These are phyloP conservation scores for Zelostemma sp. DNA, from an alignment of 1,140 invertebrate species.

Conservation along the genomic window DNA sequence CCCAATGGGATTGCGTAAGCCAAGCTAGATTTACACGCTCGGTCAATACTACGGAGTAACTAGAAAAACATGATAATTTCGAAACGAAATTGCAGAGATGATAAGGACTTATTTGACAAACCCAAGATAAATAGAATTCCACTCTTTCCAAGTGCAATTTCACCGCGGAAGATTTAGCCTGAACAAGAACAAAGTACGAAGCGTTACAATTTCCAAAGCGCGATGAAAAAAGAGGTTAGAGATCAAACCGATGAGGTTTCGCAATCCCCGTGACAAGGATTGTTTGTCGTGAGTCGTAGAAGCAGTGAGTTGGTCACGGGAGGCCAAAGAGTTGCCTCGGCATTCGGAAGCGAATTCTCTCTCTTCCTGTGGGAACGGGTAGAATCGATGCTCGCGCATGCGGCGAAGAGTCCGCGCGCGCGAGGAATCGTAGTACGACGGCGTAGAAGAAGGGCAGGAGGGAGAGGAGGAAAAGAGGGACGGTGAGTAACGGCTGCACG, in stretches of 20 bases:
- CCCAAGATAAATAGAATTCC: too few species aligned
- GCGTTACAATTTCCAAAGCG: too few species aligned
- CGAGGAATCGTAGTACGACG: constrained; percentile 22
- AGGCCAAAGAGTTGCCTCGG: constrained; percentile 8
- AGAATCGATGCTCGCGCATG: constrained; percentile 69
- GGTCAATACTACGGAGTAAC: neutral
- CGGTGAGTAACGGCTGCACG: constrained; percentile 57
- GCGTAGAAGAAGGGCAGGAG: constrained; percentile 6
- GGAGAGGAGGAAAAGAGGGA: constrained; percentile 24
- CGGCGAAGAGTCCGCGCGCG: constrained; percentile 39
- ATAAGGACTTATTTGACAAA: too few species aligned
- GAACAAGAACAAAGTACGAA: too few species aligned
- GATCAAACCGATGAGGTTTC: too few species aligned
- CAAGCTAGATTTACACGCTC: constrained; percentile 2
- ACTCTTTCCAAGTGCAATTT: too few species aligned
- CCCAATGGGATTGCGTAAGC: constrained; percentile 17
- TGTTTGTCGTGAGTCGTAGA: constrained; percentile 3
- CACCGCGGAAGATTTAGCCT: too few species aligned
- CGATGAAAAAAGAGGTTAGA: too few species aligned
- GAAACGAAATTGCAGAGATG: too few species aligned
- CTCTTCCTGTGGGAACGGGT: constrained; percentile 56
- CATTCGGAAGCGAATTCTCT: constrained; percentile 12
- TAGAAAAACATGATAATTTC: neutral
- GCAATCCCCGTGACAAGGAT: constrained; percentile 9
- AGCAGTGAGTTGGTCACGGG: neutral